Conservation (phyloP, 1,140 invertebrate genomes). For the Nautilus pompilius region DNA sequence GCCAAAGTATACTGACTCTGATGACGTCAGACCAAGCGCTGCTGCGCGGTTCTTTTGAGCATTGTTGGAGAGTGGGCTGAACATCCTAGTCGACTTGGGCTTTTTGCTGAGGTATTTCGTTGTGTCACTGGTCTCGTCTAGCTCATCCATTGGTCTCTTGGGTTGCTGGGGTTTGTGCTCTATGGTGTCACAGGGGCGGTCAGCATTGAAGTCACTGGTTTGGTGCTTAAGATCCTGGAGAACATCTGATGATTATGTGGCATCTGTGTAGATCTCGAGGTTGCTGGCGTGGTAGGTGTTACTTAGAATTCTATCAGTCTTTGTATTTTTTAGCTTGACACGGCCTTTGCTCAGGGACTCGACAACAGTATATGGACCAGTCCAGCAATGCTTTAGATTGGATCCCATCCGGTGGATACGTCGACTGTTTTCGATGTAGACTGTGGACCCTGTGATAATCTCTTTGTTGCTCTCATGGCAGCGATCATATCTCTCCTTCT, state of each 20-base stretch:
- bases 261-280: not conserved
- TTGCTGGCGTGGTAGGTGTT: not conserved
- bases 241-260: not conserved
- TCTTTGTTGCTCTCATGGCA: not conserved
- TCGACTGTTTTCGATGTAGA: not conserved
- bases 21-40: not conserved
- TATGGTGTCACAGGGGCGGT: not conserved
- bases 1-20: not conserved
- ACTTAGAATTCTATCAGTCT: not conserved
- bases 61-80: not conserved
- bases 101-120: not conserved
- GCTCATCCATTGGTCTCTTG: not conserved
- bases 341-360: not conserved
- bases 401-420: constrained; percentile 1
- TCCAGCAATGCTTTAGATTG: not conserved
- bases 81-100: not conserved
- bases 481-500: no score
- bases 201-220: no score
- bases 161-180: not conserved
- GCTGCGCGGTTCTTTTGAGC: not conserved
- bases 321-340: not conserved
- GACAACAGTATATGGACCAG: not conserved
- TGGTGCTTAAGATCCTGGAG: no score
- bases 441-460: not conserved
- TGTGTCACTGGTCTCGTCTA: not conserved